A percentile compares a stretch with the other conserved stretches of the same genome.
Evolutionary conservation across 2,797 vertebrate genomes (phyloP).

Genomic region (Rhinogobio ventralis): DNA sequence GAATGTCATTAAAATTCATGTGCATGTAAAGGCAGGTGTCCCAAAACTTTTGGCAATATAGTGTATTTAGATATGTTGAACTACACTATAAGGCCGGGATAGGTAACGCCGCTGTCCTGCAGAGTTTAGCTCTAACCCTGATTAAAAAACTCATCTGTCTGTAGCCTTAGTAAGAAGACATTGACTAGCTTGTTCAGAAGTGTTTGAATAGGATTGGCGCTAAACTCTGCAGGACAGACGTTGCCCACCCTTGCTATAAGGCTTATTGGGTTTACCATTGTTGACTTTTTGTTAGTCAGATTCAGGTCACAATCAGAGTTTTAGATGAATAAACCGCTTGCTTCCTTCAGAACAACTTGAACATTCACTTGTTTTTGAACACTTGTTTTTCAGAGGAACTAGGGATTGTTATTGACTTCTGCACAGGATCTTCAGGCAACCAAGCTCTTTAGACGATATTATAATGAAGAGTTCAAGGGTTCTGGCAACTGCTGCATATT

Average conservation of each 20-base stretch:
- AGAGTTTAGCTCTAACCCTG: too few species aligned
- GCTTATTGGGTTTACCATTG: neutral
- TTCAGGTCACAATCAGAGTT: slow-evolving; percentile 12
- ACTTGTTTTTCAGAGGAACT: slow-evolving; percentile 4
- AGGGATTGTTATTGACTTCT: neutral
- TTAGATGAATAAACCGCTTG: neutral
- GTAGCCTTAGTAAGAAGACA: too few species aligned
- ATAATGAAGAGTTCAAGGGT: neutral
- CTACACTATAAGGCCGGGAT: neutral
- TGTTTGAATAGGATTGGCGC: too few species aligned
- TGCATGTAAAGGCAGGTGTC: too few species aligned
- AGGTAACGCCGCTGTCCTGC: too few species aligned
- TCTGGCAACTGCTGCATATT: neutral
- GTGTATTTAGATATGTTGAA: too few species aligned
- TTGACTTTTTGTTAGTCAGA: slow-evolving; percentile 14
- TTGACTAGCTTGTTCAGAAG: too few species aligned
- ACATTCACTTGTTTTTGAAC: slow-evolving; percentile 19
- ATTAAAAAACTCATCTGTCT: too few species aligned
- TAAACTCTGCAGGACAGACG: neutral
- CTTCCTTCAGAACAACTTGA: neutral
- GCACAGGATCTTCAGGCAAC: neutral
- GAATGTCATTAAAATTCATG: too few species aligned
- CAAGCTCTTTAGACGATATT: neutral
- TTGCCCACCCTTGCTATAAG: neutral
- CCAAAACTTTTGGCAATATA: too few species aligned